phyloP scores from a whole-genome alignment of 2,888 invertebrate genomes.

The Tyria jacobaeae region DNA sequence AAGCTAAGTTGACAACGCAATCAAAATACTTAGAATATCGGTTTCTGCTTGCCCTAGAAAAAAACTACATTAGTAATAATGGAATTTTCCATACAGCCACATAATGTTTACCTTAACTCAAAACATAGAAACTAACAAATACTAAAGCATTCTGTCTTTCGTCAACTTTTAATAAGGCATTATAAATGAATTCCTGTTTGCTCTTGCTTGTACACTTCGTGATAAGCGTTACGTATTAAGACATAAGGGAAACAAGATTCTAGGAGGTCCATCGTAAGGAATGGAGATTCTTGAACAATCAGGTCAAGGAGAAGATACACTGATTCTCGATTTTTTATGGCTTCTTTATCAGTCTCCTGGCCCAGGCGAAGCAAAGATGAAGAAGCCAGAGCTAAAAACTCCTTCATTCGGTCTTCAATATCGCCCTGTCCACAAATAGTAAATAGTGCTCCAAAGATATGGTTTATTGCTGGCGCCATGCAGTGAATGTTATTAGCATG shows the following conservation, averaged over 20 bases:
- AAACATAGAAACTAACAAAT: conserved; percentile 31
- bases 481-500: conserved; percentile 99
- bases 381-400: conserved; percentile 96
- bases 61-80: conserved; percentile 48
- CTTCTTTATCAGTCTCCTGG: conserved; percentile 98
- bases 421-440: conserved; percentile 98
- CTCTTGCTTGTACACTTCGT: conserved; percentile 97
- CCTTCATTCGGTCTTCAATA: conserved; percentile 99
- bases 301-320: conserved; percentile 98
- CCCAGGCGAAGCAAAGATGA: conserved; percentile 97
- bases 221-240: conserved; percentile 98
- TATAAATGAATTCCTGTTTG: conserved; percentile 87
- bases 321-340: conserved; percentile 97
- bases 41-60: no score
- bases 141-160: conserved; percentile 49
- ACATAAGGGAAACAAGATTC: conserved; percentile 99
- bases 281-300: conserved; percentile 99
- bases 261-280: conserved; percentile 98
- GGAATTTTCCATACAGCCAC: conserved; percentile 47
- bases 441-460: conserved; percentile 98
- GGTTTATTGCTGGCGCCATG: conserved; percentile 98
- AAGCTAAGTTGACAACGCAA: no score
- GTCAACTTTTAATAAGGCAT: conserved; percentile 49
- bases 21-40: no score
- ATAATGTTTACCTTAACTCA: conserved; percentile 23